Conservation (phyloP, 1,140 invertebrate genomes). For the Trichonephila clavata region DNA sequence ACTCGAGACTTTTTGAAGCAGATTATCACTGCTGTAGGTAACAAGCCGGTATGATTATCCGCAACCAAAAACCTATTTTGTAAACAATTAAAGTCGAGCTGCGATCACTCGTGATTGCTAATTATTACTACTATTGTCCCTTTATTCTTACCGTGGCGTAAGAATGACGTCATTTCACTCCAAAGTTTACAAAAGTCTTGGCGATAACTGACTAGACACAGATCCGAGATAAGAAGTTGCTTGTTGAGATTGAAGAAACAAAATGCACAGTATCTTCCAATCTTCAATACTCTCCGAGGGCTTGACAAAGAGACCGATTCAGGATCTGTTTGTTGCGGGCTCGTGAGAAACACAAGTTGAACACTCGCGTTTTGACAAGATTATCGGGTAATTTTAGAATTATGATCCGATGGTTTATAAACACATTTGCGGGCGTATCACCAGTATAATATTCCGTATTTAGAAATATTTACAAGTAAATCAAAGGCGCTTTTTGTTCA, state of each 20-base stretch:
- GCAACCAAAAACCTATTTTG: not conserved
- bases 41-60: not conserved
- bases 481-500: conserved; percentile 48
- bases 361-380: conserved; percentile 70
- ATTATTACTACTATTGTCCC: not conserved
- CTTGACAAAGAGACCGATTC: conserved; percentile 61
- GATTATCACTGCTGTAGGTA: not conserved
- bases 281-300: not conserved
- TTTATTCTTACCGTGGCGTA: not conserved
- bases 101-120: not conserved
- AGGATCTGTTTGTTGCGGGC: conserved; percentile 44
- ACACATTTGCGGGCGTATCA: conserved; percentile 45
- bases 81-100: not conserved
- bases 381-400: conserved; percentile 60
- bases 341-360: conserved; percentile 68
- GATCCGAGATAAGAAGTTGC: conserved; percentile 34
- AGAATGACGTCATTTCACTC: not conserved
- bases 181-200: not conserved
- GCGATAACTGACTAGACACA: conserved; percentile 53
- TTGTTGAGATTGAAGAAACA: conserved; percentile 47
- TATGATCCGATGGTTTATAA: conserved; percentile 62
- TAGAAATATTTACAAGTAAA: conserved; percentile 68
- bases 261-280: not conserved
- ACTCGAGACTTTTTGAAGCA: not conserved
- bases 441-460: conserved; percentile 37